Percentiles rank a stretch among this genome's conserved stretches.
phyloP scores from a whole-genome alignment of 2,888 invertebrate genomes.

The Acrobasis repandana region DNA sequence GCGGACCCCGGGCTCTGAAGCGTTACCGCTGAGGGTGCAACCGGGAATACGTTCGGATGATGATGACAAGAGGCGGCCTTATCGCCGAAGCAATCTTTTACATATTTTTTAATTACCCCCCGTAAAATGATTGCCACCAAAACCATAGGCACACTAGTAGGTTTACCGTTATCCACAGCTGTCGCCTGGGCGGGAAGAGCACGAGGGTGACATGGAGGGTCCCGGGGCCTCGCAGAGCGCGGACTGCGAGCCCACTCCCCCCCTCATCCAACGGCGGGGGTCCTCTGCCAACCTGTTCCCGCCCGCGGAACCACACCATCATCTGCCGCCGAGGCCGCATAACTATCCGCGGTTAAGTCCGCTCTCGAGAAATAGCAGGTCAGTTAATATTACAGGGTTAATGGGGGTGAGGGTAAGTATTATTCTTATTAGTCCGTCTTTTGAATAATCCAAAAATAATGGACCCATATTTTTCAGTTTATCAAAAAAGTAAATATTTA shows the following conservation, averaged over 20 bases:
- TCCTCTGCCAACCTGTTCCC: constrained; percentile 94
- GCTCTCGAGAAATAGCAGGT: constrained; percentile 87
- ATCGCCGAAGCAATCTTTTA: too few relatives aligned
- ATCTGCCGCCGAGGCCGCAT: constrained; percentile 74
- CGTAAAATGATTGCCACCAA: not conserved
- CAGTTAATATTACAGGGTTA: not conserved
- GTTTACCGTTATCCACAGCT: constrained; percentile 76
- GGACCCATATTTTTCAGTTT: too few relatives aligned
- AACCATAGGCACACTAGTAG: constrained; percentile 26
- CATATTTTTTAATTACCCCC: too few relatives aligned
- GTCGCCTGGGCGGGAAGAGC: constrained; percentile 93
- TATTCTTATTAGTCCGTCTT: too few relatives aligned
- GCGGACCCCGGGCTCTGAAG: too few relatives aligned
- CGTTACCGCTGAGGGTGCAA: too few relatives aligned
- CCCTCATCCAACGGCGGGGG: constrained; percentile 90
- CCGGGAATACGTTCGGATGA: too few relatives aligned
- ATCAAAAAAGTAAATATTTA: too few relatives aligned
- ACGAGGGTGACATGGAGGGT: constrained; percentile 93
- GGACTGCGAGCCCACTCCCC: constrained; percentile 96
- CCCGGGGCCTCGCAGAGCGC: constrained; percentile 95
- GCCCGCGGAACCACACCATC: constrained; percentile 82
- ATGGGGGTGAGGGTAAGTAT: too few relatives aligned
- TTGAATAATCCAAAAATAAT: too few relatives aligned
- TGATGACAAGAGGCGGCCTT: too few relatives aligned
- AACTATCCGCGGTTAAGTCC: constrained; percentile 90